phyloP scores from a whole-genome alignment of 2,797 vertebrate species.

The Gymnoscopelus microlampas region DNA sequence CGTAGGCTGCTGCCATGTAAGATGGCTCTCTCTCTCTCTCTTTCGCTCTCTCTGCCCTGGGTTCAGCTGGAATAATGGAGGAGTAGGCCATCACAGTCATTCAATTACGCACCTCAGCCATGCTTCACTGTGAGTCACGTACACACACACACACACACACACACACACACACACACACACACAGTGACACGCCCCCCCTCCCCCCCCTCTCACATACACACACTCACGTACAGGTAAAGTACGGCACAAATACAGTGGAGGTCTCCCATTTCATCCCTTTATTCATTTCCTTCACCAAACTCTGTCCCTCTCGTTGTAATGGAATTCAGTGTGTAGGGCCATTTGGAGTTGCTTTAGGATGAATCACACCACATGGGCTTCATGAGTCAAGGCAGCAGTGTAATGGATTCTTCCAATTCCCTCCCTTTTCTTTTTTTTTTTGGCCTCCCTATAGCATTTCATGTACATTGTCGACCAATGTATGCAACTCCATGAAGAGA shows the following conservation, averaged over 20 bases:
- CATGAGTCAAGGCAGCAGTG: constrained; percentile 64
- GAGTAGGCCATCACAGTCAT: constrained; percentile 52
- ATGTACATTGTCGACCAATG: constrained; percentile 40
- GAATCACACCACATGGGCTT: constrained; percentile 68
- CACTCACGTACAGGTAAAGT: background rate
- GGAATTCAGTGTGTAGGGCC: constrained; percentile 70
- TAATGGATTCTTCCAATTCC: constrained; percentile 67
- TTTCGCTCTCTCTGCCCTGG: constrained; percentile 24
- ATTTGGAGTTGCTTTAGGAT: constrained; percentile 71
- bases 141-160: constrained; percentile 8
- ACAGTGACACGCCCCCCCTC: background rate
- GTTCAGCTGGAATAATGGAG: constrained; percentile 61
- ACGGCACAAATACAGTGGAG: background rate
- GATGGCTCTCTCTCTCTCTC: constrained; percentile 1
- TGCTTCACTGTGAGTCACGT: constrained; percentile 42
- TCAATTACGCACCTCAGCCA: constrained; percentile 66
- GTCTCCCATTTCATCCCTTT: background rate
- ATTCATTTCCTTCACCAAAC: constrained; percentile 1
- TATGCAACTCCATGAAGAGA: constrained; percentile 42
- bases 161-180: constrained; percentile 22
- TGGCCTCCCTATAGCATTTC: constrained; percentile 31
- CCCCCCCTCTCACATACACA: background rate
- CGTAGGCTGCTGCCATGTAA: constrained; percentile 1
- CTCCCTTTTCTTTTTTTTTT: constrained; percentile 36
- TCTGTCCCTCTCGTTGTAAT: constrained; percentile 60